Evolutionary conservation across 2,113 vertebrate species (phyloP), one percentile per base, ranked within the genome.

Genomic region (Cochlearius cochlearius): DNA sequence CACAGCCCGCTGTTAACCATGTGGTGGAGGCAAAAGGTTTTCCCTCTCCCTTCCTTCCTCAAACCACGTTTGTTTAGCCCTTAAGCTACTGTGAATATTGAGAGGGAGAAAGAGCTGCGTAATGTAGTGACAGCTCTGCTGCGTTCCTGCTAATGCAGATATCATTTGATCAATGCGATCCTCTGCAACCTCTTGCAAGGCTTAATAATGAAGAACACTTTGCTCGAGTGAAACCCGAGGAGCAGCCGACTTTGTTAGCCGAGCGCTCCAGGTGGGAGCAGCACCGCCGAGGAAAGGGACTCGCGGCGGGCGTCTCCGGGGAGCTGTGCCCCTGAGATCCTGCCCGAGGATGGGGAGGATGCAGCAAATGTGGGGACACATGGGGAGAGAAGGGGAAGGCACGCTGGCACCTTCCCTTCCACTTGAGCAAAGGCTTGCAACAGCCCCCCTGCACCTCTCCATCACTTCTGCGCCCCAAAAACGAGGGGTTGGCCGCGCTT

Each of bases 21-120:
- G 6, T 27, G 19, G 10, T 16, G 26, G 50, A 95, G 66, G 50
- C 47, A 30, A 43, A 95, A 94, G 49, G 32, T 64, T 95, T 85
- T 58, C 30, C 11, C 67, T 90, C 59, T 63, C 74, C n/a, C 29
- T 68, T 79, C 71, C 56, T 72, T 88, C 90, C 79, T 83, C 74
- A 66, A 86, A 55, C 67, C 26, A 45, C 66, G 47, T 96, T 94
- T 95, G 77, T 97, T 97, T 95, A 94, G 92, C 93, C 79, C 67
- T 89, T 86, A 72, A 97, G 93, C 93, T 96, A 83, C 92, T 58
- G 77, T 21, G 75, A 86, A 64, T 59, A 30, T 7, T 58, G 80
- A 90, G 84, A 50, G 64, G 67, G 82, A 94, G 87, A 34, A 76
- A 25, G 86, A 94, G 88, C 80, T 10, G 83, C 20, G 67, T 77